Base-by-base conservation (phyloP, 2,797 vertebrate genomes). In the Etheostoma nigrum region DNA sequence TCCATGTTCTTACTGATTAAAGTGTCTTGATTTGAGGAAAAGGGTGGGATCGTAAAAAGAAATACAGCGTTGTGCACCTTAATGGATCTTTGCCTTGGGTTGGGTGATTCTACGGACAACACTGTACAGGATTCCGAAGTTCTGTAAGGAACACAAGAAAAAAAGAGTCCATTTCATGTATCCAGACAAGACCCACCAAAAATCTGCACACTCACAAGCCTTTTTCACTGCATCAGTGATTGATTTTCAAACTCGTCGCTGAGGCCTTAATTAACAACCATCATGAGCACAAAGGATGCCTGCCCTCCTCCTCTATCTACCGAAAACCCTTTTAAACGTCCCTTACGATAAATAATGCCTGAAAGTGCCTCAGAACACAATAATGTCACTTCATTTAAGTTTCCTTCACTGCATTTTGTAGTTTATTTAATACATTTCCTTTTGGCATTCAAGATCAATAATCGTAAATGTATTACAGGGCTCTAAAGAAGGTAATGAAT, bases 51-150 rank as follows among this genome's bases (percentile, higher is more conserved):
- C 47, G 60, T 66, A 60, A 21, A 6, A 5, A 18, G 7, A 59
- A 18, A 5, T 5, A n/a, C 0, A 5, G 19, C 40, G 42, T 14
- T 0, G 44, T 12, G 67, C 52, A 30, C 48, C 74, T 95, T 93
- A 99, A 76, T 97, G 97, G 47, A 96, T 91, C 94, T 99, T 99
- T 51, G 93, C 90, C 91, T 98, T 99, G 84, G 95, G 93, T 78
- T 97, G 94, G 18, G 96, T 97, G 73, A 99, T 90, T 79, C 96
- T 95, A 83, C 98, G 97, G 19, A 98, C 96, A 4, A 95, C 84
- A 72, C 92, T 95, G 92, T 99, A 99, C 58, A 99, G 95, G 66
- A 98, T 49, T 5, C 96, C 94, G 49, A 99, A 99, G 92, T 99
- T 96, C 98, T 99, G 92, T 18, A 49, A 25, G 6, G 74, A 67